Conservation (phyloP, 2,113 vertebrate species). For the Lophochroa leadbeateri region DNA sequence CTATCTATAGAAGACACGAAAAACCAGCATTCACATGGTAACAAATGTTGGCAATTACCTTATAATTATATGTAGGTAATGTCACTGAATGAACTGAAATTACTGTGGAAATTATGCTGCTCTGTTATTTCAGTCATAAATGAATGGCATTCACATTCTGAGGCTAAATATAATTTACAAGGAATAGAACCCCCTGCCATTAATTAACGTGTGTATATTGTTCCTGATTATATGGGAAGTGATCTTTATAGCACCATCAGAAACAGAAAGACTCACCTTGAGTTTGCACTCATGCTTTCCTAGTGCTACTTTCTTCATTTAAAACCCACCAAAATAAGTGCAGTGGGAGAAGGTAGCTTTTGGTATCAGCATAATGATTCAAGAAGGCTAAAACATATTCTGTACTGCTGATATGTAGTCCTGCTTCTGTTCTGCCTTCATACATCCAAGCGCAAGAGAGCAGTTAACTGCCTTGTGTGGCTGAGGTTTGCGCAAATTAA, state of each 20-base stretch:
- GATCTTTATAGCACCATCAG: conserved; percentile 46
- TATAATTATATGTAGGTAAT: conserved; percentile 81
- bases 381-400: neutral
- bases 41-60: conserved; percentile 81
- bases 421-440: neutral
- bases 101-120: conserved; percentile 74
- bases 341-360: neutral
- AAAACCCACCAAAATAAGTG: neutral
- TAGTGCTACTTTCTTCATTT: neutral
- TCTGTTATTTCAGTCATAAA: conserved; percentile 69
- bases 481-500: conserved; percentile 27
- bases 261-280: neutral
- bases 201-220: conserved; percentile 30
- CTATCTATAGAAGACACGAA: conserved; percentile 43
- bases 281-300: neutral
- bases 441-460: neutral
- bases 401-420: neutral
- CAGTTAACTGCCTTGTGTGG: neutral
- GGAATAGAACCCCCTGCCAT: conserved; percentile 56
- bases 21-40: conserved; percentile 44
- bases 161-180: conserved; percentile 67
- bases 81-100: conserved; percentile 83
- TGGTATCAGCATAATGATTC: neutral
- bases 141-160: conserved; percentile 64
- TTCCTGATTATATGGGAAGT: neutral